A percentile compares a stretch with the other conserved stretches of the same genome.
These are phyloP conservation scores for Halcyon malimbica DNA, from an alignment of 2,113 vertebrate genomes.

Conservation along the genomic window DNA sequence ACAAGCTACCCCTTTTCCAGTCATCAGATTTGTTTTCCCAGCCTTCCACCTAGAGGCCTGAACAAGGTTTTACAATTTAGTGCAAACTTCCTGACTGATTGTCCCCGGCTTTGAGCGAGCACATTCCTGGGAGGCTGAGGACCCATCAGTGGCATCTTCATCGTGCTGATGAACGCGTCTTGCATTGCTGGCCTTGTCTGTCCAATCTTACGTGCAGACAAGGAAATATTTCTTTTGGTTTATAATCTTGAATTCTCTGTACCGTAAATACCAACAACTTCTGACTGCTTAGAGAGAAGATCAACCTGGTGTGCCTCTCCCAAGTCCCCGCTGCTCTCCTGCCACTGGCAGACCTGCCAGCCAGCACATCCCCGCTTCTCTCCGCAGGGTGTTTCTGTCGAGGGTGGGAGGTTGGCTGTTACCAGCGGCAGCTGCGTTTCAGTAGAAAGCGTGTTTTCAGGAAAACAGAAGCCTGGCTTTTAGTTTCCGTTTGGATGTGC, in stretches of 20 bases:
- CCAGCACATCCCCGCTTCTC: neutral
- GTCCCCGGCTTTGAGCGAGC: neutral
- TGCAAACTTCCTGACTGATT: too few relatives aligned
- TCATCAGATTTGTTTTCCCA: neutral
- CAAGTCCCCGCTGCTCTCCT: neutral
- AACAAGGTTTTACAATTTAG: neutral
- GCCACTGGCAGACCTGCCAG: neutral
- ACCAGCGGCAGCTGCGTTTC: neutral
- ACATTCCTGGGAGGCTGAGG: neutral
- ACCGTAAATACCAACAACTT: neutral
- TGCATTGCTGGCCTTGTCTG: neutral
- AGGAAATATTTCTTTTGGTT: neutral
- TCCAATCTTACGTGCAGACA: neutral
- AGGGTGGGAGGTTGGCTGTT: neutral
- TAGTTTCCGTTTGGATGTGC: neutral
- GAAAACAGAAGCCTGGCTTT: neutral
- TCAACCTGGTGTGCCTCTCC: neutral
- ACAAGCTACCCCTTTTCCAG: neutral
- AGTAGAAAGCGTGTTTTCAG: neutral
- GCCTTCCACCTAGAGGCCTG: slow-evolving; percentile 22
- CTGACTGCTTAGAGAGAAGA: accelerated
- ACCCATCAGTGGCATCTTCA: neutral
- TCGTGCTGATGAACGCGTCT: accelerated
- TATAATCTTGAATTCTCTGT: neutral
- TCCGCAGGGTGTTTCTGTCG: accelerated